Percentiles rank a stretch among this genome's conserved stretches.
Conservation (phyloP, 2,888 invertebrate species). For the Yponomeuta evonymella region DNA sequence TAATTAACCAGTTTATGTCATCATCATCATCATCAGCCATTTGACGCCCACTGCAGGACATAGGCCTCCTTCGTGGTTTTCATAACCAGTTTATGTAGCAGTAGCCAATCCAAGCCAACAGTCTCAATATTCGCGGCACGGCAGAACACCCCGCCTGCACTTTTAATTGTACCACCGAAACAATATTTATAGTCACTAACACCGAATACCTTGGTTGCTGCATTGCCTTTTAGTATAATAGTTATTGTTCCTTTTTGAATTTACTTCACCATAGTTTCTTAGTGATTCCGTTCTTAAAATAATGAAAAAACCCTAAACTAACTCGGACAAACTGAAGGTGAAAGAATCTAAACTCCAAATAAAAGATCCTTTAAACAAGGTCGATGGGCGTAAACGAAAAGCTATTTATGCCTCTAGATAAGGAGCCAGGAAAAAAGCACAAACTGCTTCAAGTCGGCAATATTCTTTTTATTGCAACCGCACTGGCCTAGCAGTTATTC, state of each 20-base stretch:
- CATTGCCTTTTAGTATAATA: neutral
- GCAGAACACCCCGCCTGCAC: constrained; percentile 15
- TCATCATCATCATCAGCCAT: too few relatives aligned
- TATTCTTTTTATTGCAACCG: constrained; percentile 42
- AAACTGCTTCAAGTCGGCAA: neutral
- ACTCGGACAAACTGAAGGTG: neutral
- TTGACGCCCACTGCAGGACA: too few relatives aligned
- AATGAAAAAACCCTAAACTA: neutral
- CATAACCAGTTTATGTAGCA: neutral
- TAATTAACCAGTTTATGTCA: too few relatives aligned
- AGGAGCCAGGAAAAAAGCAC: neutral
- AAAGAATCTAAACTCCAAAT: neutral
- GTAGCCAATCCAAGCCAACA: constrained; percentile 15
- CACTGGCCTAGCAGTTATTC: constrained; percentile 54
- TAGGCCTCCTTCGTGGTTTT: too few relatives aligned
- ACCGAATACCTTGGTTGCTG: constrained; percentile 34
- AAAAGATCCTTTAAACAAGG: neutral
- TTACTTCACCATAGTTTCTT: neutral
- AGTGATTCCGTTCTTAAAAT: neutral
- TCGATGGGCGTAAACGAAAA: neutral
- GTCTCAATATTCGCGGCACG: constrained; percentile 13
- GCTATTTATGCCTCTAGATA: neutral
- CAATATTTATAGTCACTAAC: constrained; percentile 55
- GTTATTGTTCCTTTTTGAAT: neutral
- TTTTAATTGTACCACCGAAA: constrained; percentile 68